Base-by-base conservation (phyloP, 2,797 vertebrate genomes). In the Crypturellus tataupa region DNA sequence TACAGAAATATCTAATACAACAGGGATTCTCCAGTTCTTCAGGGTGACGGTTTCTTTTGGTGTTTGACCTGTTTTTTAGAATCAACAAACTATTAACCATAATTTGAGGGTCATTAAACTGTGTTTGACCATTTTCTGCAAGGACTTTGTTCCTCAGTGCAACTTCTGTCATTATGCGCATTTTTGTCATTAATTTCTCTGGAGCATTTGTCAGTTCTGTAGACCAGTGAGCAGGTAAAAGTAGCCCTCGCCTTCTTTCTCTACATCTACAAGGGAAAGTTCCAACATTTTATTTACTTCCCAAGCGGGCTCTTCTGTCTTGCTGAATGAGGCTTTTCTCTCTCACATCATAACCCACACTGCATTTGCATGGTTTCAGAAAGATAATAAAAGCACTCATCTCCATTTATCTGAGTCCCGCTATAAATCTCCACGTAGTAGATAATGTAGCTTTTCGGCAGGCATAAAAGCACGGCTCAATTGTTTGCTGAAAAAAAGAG, bases 201-300 rank as follows among this genome's bases (percentile, higher is more conserved):
- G 56, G 13, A 1, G 31, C 68, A 33, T 87, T 88, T 68, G 0
- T 71, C 47, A 18, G 21, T 53, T 60, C 56, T 77, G 31, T 39
- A 88, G 87, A 79, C 27, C 37, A 4, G 10, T 56, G 69, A 12
- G 9, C 24, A 40, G 33, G 39, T 86, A 24, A 78, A 71, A 91
- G 67, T 6, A 5, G 2, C 70, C 37, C 24, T 58, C 10, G 39
- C 7, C 8, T 15, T 80, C 33, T 24, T 23, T 49, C 6, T 6
- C 16, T 0, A 0, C 16, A 71, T 39, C 60, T 62, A 31, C 49
- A 71, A 60, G 23, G 64, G 19, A 42, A 80, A 82, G 25, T 20
- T 78, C 60, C 68, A 73, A 60, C 37, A 53, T 82, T 85, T 89
- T 93, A 90, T 89, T 94, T 90, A 90, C 64, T 80, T 73, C 85